These are phyloP conservation scores for Myotis myotis DNA, from an alignment of 2,797 vertebrate genomes.

Conservation along the genomic window DNA sequence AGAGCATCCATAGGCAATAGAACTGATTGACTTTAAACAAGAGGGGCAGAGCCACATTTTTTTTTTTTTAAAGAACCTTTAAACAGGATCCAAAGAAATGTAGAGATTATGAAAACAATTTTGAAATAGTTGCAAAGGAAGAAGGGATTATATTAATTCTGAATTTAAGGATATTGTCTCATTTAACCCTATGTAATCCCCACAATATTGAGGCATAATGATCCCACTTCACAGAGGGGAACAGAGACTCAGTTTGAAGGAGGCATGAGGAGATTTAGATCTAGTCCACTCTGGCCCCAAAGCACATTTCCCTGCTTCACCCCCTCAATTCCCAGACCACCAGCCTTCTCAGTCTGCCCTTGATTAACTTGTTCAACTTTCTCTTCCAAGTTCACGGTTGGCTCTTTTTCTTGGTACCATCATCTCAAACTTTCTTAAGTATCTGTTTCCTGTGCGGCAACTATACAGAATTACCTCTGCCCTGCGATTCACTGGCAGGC, in stretches of 20 bases:
- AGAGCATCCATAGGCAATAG: neutral
- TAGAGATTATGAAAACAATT: neutral
- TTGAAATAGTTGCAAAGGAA: constrained; percentile 37
- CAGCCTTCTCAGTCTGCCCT: neutral
- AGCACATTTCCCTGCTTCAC: neutral
- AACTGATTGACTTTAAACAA: neutral
- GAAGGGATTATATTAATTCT: neutral
- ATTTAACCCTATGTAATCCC: neutral
- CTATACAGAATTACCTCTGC: neutral
- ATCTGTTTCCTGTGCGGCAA: neutral
- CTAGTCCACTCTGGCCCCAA: neutral
- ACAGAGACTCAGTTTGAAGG: neutral
- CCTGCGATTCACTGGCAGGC: neutral
- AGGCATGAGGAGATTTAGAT: neutral
- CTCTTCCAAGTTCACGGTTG: neutral
- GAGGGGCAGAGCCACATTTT: neutral
- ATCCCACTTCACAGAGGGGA: neutral
- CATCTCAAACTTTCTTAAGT: neutral
- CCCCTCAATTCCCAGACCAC: neutral
- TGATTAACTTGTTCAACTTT: neutral
- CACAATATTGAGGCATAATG: neutral
- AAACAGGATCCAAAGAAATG: neutral
- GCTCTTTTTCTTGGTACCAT: neutral
- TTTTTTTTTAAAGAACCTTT: neutral
- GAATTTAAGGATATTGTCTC: neutral